Evolutionary conservation across 2,797 vertebrate species (phyloP).

Genomic region (Taeniopygia guttata): DNA sequence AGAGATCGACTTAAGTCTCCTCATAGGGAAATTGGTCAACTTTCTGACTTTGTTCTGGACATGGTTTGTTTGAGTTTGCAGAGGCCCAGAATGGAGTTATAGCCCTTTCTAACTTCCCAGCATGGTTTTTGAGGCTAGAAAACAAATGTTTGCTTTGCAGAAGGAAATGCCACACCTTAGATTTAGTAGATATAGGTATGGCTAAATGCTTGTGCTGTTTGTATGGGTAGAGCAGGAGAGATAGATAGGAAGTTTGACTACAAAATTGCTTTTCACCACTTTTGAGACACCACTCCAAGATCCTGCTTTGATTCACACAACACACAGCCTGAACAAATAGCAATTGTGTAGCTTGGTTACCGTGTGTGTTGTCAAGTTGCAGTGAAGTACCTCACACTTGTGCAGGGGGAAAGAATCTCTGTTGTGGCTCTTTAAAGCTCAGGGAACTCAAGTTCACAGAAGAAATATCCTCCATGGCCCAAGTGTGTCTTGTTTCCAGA

Average conservation of each 20-base stretch:
- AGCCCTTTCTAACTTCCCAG: constrained; percentile 23
- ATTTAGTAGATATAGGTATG: not conserved
- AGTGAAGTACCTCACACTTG: not conserved
- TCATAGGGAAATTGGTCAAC: constrained; percentile 31
- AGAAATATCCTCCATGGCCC: not conserved
- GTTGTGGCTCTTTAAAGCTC: not conserved
- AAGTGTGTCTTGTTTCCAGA: not conserved
- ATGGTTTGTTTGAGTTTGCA: constrained; percentile 13
- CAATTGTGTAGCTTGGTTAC: not conserved
- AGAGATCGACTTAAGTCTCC: constrained; percentile 18
- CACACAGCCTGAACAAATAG: not conserved
- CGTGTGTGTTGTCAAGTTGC: not conserved
- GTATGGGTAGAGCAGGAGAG: not conserved
- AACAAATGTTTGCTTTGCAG: not conserved
- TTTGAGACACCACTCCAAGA: not conserved
- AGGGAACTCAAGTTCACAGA: not conserved
- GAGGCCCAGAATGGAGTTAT: constrained; percentile 48
- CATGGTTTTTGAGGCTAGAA: not conserved
- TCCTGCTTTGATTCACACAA: not conserved
- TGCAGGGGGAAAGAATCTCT: not conserved
- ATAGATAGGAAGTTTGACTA: not conserved
- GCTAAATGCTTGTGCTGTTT: not conserved
- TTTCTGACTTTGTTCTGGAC: constrained; percentile 20
- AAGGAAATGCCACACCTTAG: not conserved
- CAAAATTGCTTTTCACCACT: not conserved